Base-by-base conservation (phyloP, 1,140 invertebrate genomes). In the Zaprionus ornatus region DNA sequence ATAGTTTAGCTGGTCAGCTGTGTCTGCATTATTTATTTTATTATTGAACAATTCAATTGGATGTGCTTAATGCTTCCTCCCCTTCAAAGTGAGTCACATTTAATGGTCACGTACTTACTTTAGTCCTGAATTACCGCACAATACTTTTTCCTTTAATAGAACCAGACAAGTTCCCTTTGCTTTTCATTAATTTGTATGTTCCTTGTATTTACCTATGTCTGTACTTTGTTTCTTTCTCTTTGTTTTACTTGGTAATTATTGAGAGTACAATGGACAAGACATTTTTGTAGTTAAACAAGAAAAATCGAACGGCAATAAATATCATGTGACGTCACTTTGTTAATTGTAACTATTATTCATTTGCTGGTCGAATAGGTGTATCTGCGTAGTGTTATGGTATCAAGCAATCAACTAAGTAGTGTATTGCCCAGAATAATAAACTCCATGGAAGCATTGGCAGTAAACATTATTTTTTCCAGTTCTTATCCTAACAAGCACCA, bases 11-110 rank as follows among this genome's bases (percentile, higher is more conserved):
- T 54, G 50, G 13, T 27, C 59, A 42, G 45, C 17, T 23, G 15
- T 7, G 15, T 19, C 29, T 63, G 52, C 59, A 74, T 74, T 70
- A 62, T 70, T 69, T 70, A 74, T 63, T 40, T 60, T 68, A 66
- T 57, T 59, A 70, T 48, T 70, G 72, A 52, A 70, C 72, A 74
- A 74, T 74, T 62, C 37, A 74, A 69, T 74, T 62, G 71, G 37
- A 27, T 21, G 29, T 40, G 15, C 48, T 55, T 40, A 19, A 12
- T 57, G 29, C 15, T 48, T 29, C 32, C 21, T n/a, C 25, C 25
- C 21, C 35, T 5, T 1, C 13, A 17, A 17, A 56, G 40, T 57
- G 32, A 63, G 59, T 70, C 66, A 63, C 32, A 57, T 63, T 63
- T 56, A 63, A 55, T 63, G 59, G 59, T 69, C 72, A 69, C 72